Evolutionary conservation across 2,888 invertebrate genomes (phyloP).

Genomic region (Eueremaeus valkanovi): DNA sequence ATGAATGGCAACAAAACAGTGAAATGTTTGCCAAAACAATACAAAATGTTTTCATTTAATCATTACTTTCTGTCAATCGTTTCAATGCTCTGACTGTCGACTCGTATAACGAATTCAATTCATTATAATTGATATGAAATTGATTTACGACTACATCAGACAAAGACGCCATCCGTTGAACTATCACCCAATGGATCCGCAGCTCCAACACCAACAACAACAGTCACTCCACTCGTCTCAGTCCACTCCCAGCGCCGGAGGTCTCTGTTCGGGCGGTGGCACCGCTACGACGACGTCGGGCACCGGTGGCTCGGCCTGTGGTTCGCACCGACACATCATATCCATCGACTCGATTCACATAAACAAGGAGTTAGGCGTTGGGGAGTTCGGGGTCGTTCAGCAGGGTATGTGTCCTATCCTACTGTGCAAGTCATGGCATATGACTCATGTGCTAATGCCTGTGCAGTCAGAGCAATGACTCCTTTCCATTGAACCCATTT

Average conservation of each 20-base stretch:
- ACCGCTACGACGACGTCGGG: not conserved
- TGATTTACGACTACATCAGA: slow-evolving; percentile 10
- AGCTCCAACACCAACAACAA: not conserved
- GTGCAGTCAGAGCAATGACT: no score
- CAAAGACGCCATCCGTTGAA: not conserved
- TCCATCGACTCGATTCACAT: slow-evolving; percentile 84
- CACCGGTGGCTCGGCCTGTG: not conserved
- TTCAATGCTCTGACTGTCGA: no score
- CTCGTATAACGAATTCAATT: no score
- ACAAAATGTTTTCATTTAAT: no score
- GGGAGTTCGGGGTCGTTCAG: slow-evolving; percentile 97
- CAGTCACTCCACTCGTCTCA: not conserved
- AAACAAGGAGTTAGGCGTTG: slow-evolving; percentile 89
- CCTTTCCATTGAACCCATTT: no score
- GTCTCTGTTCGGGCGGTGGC: no score
- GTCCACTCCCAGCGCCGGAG: no score
- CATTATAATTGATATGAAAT: slow-evolving; percentile 27
- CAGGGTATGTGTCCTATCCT: slow-evolving; percentile 62
- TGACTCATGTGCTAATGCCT: no score
- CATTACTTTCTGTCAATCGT: no score
- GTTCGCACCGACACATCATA: slow-evolving; percentile 61
- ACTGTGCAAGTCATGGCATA: not conserved
- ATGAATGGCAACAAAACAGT: no score
- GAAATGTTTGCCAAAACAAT: no score
- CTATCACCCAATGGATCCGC: slow-evolving; percentile 1